Evolutionary conservation across 2,797 vertebrate species (phyloP), one percentile per base, ranked within the genome.

Genomic region (Pelodytes ibericus): DNA sequence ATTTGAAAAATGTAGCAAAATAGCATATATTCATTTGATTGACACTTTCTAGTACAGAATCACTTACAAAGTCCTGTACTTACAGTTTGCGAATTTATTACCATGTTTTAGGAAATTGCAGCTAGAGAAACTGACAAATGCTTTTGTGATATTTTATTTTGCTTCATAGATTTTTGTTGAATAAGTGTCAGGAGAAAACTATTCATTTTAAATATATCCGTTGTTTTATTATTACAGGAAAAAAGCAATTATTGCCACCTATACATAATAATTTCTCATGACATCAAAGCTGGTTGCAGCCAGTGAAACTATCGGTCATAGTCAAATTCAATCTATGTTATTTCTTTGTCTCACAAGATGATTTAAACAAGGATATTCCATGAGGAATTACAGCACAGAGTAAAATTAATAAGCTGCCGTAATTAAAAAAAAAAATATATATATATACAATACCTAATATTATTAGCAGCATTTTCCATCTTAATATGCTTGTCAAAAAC

Each of bases 321-420:
- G 56, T 41, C 64, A 63, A 26, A 41, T 18, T 22, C 18, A 3
- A 68, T 67, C n/a, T 0, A 7, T 27, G 41, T 36, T 81, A 0
- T 49, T 80, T 82, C 60, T 60, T 76, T 20, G 5, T 0, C 61
- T 78, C 70, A 71, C 71, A 24, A 60, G 2, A 39, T 0, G 2
- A 80, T 81, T 75, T 49, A 59, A 27, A 20, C 64, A 74, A 71
- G 70, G 16, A 6, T 56, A 3, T 8, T 30, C 25, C 53, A 31
- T 58, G 61, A 61, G 67, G 4, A 20, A 73, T n/a, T 72, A 51
- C 26, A 58, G 61, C 77, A 71, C 39, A 49, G 65, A 58, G 49
- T 53, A 22, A 22, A 27, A 60, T 25, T 74, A 39, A 56, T 26
- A 15, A 56, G 36, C 18, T 51, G 11, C n/a, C 51, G 72, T 58